A percentile compares a stretch with the other conserved stretches of the same genome.
Conservation (phyloP, 2,797 vertebrate genomes). For the Cryptoprocta ferox region DNA sequence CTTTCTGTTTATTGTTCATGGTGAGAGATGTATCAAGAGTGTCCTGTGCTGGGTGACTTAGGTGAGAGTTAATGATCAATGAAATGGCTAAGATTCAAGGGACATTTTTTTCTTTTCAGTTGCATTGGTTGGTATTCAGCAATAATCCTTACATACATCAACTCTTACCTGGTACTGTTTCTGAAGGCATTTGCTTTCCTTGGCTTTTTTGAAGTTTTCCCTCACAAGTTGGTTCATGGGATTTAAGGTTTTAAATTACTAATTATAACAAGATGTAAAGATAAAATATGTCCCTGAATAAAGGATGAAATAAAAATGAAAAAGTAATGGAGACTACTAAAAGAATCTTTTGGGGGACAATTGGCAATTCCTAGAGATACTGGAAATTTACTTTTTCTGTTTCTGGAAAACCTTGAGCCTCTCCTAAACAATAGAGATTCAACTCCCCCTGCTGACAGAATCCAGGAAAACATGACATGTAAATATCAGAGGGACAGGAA, state of each 20-base stretch:
- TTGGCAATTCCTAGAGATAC: slow-evolving; percentile 36
- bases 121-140: background rate
- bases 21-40: background rate
- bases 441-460: slow-evolving; percentile 97
- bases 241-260: slow-evolving; percentile 38
- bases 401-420: slow-evolving; percentile 48
- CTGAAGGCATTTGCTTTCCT: background rate
- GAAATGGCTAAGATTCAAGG: background rate
- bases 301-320: background rate
- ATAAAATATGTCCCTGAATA: background rate
- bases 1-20: slow-evolving; percentile 54
- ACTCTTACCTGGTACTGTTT: background rate
- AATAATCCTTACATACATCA: background rate
- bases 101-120: slow-evolving; percentile 19
- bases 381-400: slow-evolving; percentile 58
- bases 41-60: background rate
- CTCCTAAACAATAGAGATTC: slow-evolving; percentile 93
- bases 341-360: background rate
- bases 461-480: slow-evolving; percentile 88
- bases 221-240: background rate
- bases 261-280: background rate
- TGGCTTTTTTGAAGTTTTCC: background rate
- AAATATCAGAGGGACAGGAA: slow-evolving; percentile 81
- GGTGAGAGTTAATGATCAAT: slow-evolving; percentile 12
- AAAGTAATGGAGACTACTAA: background rate